A percentile compares a stretch with the other conserved stretches of the same genome.
Conservation (phyloP, 2,113 vertebrate species). For the Mohoua ochrocephala region DNA sequence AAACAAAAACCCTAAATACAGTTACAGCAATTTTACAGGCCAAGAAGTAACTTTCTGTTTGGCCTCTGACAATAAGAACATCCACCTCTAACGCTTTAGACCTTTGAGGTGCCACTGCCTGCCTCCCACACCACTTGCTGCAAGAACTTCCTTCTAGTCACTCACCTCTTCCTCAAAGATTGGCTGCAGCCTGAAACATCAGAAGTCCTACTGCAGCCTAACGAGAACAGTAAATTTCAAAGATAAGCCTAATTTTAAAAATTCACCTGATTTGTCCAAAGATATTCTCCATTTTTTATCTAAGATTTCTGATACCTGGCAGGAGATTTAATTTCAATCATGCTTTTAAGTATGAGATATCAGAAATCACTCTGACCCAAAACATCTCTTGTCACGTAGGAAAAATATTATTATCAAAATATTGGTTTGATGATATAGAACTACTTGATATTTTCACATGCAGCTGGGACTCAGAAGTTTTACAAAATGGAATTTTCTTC, state of each 20-base stretch:
- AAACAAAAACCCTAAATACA: not conserved
- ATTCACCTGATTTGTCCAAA: not conserved
- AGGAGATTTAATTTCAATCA: not conserved
- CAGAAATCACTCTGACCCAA: not conserved
- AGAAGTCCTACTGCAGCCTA: not conserved
- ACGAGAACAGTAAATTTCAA: not conserved
- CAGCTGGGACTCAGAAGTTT: not conserved
- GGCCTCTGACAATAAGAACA: not conserved
- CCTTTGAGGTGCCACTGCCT: not conserved
- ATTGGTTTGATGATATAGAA: not conserved
- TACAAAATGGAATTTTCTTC: not conserved
- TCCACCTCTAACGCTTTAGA: not conserved
- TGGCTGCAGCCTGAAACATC: not conserved
- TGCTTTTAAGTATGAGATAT: not conserved
- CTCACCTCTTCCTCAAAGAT: not conserved
- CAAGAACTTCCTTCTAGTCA: not conserved
- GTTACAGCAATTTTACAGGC: not conserved
- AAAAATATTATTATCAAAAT: not conserved
- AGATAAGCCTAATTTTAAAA: not conserved
- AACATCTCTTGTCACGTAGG: not conserved
- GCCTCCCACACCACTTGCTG: not conserved
- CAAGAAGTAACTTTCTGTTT: not conserved
- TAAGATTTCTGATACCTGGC: not conserved
- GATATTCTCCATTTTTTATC: not conserved
- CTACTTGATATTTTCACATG: not conserved